These are phyloP conservation scores for Bufotes viridis DNA, from an alignment of 2,797 vertebrate genomes.

Conservation along the genomic window DNA sequence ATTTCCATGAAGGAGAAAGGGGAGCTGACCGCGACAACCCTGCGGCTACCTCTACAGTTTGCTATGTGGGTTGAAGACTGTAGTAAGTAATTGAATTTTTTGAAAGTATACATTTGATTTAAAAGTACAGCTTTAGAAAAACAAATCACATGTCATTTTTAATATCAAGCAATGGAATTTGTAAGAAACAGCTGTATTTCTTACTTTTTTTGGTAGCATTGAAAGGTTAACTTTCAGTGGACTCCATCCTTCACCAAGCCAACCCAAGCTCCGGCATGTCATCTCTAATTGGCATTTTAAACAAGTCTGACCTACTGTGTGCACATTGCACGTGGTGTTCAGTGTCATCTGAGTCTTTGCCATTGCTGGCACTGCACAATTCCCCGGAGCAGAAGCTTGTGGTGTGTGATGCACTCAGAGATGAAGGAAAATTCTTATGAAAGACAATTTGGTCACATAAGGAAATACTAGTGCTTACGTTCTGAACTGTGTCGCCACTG, in stretches of 20 bases:
- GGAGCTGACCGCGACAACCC: slow-evolving; percentile 34
- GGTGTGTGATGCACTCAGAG: background rate
- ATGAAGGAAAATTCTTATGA: too few species aligned
- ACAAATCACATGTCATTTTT: slow-evolving; percentile 60
- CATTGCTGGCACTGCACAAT: background rate
- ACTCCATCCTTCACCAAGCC: slow-evolving; percentile 12
- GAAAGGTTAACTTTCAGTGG: slow-evolving; percentile 35
- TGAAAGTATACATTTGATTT: slow-evolving; percentile 47
- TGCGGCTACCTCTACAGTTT: slow-evolving; percentile 33
- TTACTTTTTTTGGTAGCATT: slow-evolving; percentile 6
- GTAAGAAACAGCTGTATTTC: slow-evolving; percentile 50
- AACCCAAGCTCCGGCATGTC: slow-evolving; percentile 20
- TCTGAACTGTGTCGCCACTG: background rate
- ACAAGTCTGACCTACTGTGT: slow-evolving; percentile 23
- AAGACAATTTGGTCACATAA: background rate
- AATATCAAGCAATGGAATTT: slow-evolving; percentile 46
- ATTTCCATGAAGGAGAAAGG: slow-evolving; percentile 22
- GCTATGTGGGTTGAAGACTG: slow-evolving; percentile 25
- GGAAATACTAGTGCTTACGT: background rate
- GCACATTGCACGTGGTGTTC: background rate
- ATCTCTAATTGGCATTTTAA: slow-evolving; percentile 44
- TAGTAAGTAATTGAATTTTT: slow-evolving; percentile 48
- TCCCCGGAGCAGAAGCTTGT: background rate
- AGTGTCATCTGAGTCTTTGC: slow-evolving; percentile 10
- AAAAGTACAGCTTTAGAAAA: slow-evolving; percentile 53